Conservation (phyloP, 2,888 invertebrate genomes). For the Nysson spinosus region DNA sequence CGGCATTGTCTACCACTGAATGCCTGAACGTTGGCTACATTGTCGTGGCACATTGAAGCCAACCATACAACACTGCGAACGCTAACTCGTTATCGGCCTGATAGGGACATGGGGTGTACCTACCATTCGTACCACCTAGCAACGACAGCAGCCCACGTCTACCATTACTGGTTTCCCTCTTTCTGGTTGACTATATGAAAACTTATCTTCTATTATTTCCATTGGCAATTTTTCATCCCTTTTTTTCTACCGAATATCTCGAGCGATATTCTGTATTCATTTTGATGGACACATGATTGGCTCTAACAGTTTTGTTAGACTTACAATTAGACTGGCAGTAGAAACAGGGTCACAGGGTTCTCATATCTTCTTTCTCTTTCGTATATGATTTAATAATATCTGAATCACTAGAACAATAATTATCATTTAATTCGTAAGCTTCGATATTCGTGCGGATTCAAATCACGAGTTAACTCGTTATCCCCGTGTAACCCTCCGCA, state of each 20-base stretch:
- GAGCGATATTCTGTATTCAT: too few species aligned
- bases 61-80: slow-evolving; percentile 70
- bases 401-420: too few species aligned
- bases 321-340: too few species aligned
- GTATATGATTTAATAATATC: too few species aligned
- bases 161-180: slow-evolving; percentile 46
- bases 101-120: slow-evolving; percentile 67
- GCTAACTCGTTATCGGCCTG: slow-evolving; percentile 74
- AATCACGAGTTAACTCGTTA: too few species aligned
- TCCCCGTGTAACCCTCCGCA: too few species aligned
- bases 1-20: slow-evolving; percentile 74
- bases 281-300: too few species aligned
- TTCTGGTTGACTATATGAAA: slow-evolving; percentile 7
- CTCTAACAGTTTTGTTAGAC: too few species aligned
- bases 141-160: slow-evolving; percentile 35
- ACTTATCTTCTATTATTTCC: slow-evolving; percentile 48
- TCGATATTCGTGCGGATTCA: too few species aligned
- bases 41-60: slow-evolving; percentile 74
- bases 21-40: slow-evolving; percentile 76
- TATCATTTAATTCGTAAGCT: too few species aligned
- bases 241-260: background rate
- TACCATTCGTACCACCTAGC: slow-evolving; percentile 32
- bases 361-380: too few species aligned
- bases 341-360: too few species aligned
- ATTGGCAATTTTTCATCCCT: slow-evolving; percentile 7